Base-by-base conservation (phyloP, 1,140 invertebrate genomes). In the Drosophila nebulosa region DNA sequence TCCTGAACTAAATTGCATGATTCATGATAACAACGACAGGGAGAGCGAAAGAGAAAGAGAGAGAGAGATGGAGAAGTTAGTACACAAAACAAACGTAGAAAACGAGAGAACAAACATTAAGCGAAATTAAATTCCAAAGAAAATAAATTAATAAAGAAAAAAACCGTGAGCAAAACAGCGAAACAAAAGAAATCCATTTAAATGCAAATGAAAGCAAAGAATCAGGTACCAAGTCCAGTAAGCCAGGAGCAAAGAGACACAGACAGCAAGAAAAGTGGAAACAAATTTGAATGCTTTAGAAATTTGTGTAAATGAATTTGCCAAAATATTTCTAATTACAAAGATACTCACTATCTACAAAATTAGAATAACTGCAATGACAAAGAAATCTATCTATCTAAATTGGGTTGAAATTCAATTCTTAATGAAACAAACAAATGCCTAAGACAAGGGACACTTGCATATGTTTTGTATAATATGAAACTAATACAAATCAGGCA, bases 121-220 rank as follows among this genome's bases (percentile, higher is more conserved):
- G 74, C 60, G 60, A 62, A 84, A 78, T 74, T 64, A 60, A 63
- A 83, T 74, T 65, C 55, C 46, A 46, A 63, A 71, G 70, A 65
- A 83, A 62, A 78, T 74, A 74, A 68, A 78, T 64, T 83, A 68
- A 78, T 68, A 78, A 66, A 74, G 68, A 68, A 36, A 61, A n/a
- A 46, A 9, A 26, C 21, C 12, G 55, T 4, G 30, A 26, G 24
- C 51, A 42, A 53, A 18, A 62, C 72, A 69, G 14, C 12, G 51
- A 66, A 74, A 67, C 70, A 72, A 75, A 69, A 64, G 67, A 84
- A 84, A 79, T 56, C 65, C 30, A 83, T 79, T 84, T 84, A 74
- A 81, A 84, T 84, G 75, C 69, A 79, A 83, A 79, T 75, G 24
- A 68, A 56, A 24, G 52, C 52, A 14, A 30, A 50, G 59, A 83